Evolutionary conservation across 30 jellyfish, hydroid and myxozoan species (phyloP).

Genomic region (Sanderia malayensis): DNA sequence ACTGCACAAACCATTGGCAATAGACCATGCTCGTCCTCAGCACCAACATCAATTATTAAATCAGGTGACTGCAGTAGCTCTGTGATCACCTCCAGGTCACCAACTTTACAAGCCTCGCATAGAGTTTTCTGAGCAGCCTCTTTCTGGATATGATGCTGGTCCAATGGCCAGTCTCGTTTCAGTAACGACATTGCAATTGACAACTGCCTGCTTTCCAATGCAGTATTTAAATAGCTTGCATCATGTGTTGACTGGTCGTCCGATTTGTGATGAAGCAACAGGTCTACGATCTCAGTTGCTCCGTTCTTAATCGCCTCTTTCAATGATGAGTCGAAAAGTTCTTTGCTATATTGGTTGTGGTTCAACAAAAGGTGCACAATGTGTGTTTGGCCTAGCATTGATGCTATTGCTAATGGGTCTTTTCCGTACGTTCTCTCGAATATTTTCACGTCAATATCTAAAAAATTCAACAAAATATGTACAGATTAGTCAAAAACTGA

Average conservation of each 20-base stretch:
- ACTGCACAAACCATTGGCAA: conserved; percentile 55
- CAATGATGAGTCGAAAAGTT: conserved; percentile 31
- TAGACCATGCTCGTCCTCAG: conserved; percentile 22
- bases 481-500: no score
- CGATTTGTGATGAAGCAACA: neutral
- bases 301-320: conserved; percentile 30
- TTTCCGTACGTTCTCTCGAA: conserved; percentile 19
- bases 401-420: conserved; percentile 44
- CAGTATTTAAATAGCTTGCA: conserved; percentile 13
- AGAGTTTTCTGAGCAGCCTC: conserved; percentile 26
- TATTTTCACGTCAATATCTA: conserved; percentile 33
- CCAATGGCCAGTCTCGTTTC: conserved; percentile 10
- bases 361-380: conserved; percentile 34
- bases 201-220: conserved; percentile 29
- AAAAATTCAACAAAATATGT: neutral
- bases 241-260: neutral
- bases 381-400: conserved; percentile 38
- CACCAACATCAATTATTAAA: conserved; percentile 9
- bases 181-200: conserved; percentile 15
- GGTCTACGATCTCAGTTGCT: conserved; percentile 14
- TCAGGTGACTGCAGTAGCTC: conserved; percentile 9
- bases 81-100: conserved; percentile 28
- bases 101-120: conserved; percentile 47
- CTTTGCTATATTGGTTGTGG: conserved; percentile 6
- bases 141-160: neutral